Percentiles rank a stretch among this genome's conserved stretches.
phyloP scores from a whole-genome alignment of 2,888 invertebrate genomes.

The Pemphredon lugubris region DNA sequence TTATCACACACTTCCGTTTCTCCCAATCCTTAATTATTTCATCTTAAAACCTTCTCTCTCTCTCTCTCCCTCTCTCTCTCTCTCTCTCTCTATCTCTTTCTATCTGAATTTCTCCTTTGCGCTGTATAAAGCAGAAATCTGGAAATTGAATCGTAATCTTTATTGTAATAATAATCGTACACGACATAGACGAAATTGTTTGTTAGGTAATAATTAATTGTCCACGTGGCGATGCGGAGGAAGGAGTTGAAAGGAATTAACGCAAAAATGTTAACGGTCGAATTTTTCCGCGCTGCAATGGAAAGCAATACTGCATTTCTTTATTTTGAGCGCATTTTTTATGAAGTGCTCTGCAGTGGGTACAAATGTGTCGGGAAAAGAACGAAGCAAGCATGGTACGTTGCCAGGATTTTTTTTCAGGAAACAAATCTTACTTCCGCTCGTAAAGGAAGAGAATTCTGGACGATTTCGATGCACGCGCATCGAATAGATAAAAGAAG shows the following conservation, averaged over 20 bases:
- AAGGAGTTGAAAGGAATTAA: not conserved
- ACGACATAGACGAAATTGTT: constrained; percentile 59
- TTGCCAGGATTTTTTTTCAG: too few species aligned
- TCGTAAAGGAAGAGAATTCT: too few species aligned
- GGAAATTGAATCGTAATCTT: constrained; percentile 58
- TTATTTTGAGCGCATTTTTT: too few species aligned
- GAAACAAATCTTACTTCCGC: too few species aligned
- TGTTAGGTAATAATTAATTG: constrained; percentile 70
- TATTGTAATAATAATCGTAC: constrained; percentile 60
- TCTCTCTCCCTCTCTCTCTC: not conserved
- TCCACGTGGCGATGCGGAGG: constrained; percentile 30
- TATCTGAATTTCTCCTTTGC: constrained; percentile 3
- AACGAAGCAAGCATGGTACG: too few species aligned
- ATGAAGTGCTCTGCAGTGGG: too few species aligned
- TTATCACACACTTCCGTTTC: not conserved
- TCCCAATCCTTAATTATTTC: not conserved
- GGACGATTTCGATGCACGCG: too few species aligned
- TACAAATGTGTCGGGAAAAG: too few species aligned
- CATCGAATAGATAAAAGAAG: not conserved
- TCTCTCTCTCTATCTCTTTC: not conserved
- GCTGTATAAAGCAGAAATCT: constrained; percentile 37
- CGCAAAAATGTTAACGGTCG: too few species aligned
- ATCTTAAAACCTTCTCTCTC: too few species aligned
- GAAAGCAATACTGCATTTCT: too few species aligned
- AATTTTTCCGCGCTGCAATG: too few species aligned